These are phyloP conservation scores for Atlantisia rogersi DNA, from an alignment of 2,113 vertebrate species.

Conservation along the genomic window DNA sequence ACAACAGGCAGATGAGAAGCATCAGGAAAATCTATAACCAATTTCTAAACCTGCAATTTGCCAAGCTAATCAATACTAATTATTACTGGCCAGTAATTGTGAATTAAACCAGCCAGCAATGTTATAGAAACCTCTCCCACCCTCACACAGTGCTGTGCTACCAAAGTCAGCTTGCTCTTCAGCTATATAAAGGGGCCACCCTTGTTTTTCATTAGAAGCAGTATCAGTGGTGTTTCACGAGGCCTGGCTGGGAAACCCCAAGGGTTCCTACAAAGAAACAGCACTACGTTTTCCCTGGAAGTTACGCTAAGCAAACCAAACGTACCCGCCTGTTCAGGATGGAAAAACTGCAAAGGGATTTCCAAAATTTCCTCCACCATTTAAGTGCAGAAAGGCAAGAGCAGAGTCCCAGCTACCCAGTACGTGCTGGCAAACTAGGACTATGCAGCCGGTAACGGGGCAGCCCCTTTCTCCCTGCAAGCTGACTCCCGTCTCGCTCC, in stretches of 20 bases:
- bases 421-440: neutral
- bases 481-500: neutral
- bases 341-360: neutral
- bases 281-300: neutral
- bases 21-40: slow-evolving; percentile 64
- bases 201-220: neutral
- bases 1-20: slow-evolving; percentile 4
- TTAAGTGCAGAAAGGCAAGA: neutral
- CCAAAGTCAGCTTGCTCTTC: neutral
- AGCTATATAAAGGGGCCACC: neutral
- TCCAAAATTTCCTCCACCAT: neutral
- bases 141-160: neutral
- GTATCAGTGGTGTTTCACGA: neutral
- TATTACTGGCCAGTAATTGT: slow-evolving; percentile 61
- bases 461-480: neutral
- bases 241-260: neutral
- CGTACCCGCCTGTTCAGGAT: neutral
- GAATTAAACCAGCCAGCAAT: slow-evolving; percentile 30
- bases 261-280: neutral
- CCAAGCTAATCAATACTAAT: slow-evolving; percentile 63
- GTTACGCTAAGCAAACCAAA: neutral
- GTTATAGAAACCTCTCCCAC: slow-evolving; percentile 34
- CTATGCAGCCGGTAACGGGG: rapidly evolving
- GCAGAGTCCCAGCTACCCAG: neutral
- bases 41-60: slow-evolving; percentile 68